phyloP scores from a whole-genome alignment of 2,113 vertebrate genomes.

The Crotalus tigris region DNA sequence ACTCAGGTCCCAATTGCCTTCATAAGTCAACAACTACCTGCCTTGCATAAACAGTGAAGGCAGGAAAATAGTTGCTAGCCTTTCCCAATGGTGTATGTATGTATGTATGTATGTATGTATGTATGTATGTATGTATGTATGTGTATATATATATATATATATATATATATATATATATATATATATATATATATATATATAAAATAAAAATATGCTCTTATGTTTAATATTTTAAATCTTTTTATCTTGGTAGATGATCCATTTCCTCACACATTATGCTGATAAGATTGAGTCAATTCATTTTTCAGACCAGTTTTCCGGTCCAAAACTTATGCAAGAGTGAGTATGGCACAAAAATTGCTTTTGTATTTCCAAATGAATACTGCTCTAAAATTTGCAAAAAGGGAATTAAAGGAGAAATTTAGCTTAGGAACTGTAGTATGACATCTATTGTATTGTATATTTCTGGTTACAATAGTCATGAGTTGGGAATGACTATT shows the following conservation, averaged over 20 bases:
- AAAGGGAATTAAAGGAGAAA: background rate
- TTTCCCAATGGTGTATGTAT: no score
- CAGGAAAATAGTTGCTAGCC: background rate
- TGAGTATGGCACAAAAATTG: constrained; percentile 67
- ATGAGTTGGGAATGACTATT: background rate
- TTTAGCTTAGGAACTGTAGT: background rate
- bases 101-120: no score
- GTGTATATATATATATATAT: no score
- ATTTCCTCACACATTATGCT: constrained; percentile 92
- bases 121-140: no score
- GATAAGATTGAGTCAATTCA: constrained; percentile 99
- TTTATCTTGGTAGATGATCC: constrained; percentile 85
- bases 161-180: no score
- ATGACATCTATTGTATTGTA: background rate
- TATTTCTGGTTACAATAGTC: background rate
- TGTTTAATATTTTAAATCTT: background rate
- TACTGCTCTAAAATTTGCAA: background rate
- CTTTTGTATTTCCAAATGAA: background rate
- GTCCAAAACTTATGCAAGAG: constrained; percentile 99
- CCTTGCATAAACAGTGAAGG: background rate
- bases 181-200: no score
- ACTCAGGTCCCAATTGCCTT: background rate
- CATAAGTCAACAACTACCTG: background rate
- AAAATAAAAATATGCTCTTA: background rate
- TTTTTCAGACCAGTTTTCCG: constrained; percentile 99